Percentiles rank a stretch among this genome's conserved stretches.
Evolutionary conservation across 2,888 invertebrate species (phyloP).

Genomic region (Cosmorhoe ocellata): DNA sequence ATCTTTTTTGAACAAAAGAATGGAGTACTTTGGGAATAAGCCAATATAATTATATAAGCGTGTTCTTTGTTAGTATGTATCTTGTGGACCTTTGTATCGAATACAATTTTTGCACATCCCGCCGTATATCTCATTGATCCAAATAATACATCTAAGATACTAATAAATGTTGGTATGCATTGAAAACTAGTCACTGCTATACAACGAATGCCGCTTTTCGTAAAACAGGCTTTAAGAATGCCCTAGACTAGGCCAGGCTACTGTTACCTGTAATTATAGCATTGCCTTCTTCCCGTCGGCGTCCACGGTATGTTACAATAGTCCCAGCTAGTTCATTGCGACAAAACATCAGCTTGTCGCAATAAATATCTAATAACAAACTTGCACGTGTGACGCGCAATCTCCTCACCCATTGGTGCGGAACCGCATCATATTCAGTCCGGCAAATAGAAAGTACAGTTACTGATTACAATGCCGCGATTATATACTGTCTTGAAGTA

Average conservation of each 20-base stretch:
- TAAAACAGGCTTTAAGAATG: slow-evolving; percentile 12
- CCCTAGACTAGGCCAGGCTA: slow-evolving; percentile 10
- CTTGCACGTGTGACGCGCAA: slow-evolving; percentile 27
- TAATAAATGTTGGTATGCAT: too few relatives aligned
- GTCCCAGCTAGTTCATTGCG: slow-evolving; percentile 15
- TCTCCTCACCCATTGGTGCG: slow-evolving; percentile 10
- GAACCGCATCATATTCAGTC: slow-evolving; percentile 24
- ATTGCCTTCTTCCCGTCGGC: slow-evolving; percentile 11
- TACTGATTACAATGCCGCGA: neutral
- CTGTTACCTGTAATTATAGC: slow-evolving; percentile 16
- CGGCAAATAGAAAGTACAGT: slow-evolving; percentile 26
- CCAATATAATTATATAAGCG: too few relatives aligned
- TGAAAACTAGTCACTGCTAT: too few relatives aligned
- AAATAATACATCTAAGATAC: too few relatives aligned
- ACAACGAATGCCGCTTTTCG: neutral
- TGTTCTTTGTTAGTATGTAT: too few relatives aligned
- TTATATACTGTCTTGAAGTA: too few relatives aligned
- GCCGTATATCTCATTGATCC: too few relatives aligned
- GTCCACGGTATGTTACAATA: slow-evolving; percentile 22
- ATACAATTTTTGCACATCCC: too few relatives aligned
- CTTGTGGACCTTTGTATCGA: too few relatives aligned
- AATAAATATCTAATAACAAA: slow-evolving; percentile 25
- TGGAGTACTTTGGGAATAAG: too few relatives aligned
- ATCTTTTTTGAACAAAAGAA: too few relatives aligned
- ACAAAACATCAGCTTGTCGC: slow-evolving; percentile 19